Evolutionary conservation across 1,140 invertebrate genomes (phyloP).

Genomic region (Drosophila takahashii): DNA sequence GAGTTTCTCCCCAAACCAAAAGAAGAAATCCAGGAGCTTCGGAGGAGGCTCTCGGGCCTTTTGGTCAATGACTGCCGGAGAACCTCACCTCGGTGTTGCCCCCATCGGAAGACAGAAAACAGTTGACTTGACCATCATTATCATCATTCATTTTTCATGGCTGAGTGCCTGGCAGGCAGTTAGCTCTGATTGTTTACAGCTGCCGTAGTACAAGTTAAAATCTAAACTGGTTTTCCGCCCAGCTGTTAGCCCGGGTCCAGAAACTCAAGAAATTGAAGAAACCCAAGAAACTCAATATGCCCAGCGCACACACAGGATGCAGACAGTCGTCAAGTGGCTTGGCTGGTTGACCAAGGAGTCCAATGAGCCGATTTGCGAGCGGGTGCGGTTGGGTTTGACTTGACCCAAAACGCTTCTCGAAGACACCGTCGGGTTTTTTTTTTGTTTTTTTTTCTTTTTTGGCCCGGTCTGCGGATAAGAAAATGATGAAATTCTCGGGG

Average conservation of each 20-base stretch:
- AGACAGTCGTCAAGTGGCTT: constrained; percentile 44
- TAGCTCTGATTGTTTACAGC: constrained; percentile 82
- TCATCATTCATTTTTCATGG: constrained; percentile 83
- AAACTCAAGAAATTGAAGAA: constrained; percentile 70
- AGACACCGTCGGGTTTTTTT: constrained; percentile 22
- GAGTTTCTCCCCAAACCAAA: constrained; percentile 37
- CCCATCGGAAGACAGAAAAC: constrained; percentile 3
- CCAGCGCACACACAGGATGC: constrained; percentile 72
- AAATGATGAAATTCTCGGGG: constrained; percentile 68
- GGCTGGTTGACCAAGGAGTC: constrained; percentile 15
- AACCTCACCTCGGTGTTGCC: not conserved
- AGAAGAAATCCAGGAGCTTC: constrained; percentile 44
- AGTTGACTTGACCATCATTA: constrained; percentile 64
- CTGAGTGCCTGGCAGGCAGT: constrained; percentile 81
- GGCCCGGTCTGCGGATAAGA: constrained; percentile 11
- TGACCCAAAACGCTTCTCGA: constrained; percentile 73
- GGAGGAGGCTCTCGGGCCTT: constrained; percentile 11
- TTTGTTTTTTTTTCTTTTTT: too few relatives aligned
- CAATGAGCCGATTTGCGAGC: constrained; percentile 37
- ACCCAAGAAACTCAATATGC: constrained; percentile 72
- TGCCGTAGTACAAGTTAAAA: constrained; percentile 59
- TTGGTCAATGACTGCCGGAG: constrained; percentile 56
- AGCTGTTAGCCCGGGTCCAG: constrained; percentile 69
- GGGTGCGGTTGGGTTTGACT: constrained; percentile 71
- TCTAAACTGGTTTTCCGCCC: constrained; percentile 66